A percentile compares a stretch with the other conserved stretches of the same genome.
These are phyloP conservation scores for Diuraphis noxia DNA, from an alignment of 1,140 invertebrate species.

Conservation along the genomic window DNA sequence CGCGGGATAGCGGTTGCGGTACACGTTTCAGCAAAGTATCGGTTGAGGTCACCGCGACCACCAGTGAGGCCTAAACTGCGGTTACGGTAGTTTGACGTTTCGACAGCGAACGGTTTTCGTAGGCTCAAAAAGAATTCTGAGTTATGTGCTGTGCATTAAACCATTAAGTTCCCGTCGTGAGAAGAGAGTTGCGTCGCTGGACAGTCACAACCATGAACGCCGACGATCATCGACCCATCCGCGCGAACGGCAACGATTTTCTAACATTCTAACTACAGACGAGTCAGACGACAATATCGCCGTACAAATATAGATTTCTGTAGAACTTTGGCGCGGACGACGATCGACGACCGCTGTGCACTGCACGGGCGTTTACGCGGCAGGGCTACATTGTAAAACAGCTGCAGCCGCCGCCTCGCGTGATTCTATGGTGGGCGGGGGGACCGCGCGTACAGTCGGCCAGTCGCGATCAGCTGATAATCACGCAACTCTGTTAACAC, in stretches of 20 bases:
- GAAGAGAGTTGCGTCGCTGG: neutral
- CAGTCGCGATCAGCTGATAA: constrained; percentile 55
- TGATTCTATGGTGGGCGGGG: neutral
- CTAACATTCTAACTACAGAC: neutral
- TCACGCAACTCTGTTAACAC: constrained; percentile 51
- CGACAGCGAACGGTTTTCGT: neutral
- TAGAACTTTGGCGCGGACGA: neutral
- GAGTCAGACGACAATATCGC: neutral
- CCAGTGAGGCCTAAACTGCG: constrained; percentile 4
- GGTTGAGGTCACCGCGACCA: constrained; percentile 12
- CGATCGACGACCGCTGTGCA: neutral
- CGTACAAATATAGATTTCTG: neutral
- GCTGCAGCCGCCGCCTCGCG: neutral
- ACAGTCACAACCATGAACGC: neutral
- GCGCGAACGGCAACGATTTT: neutral
- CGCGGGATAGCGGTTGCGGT: neutral
- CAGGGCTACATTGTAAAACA: neutral
- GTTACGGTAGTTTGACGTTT: neutral
- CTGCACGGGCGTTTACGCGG: neutral
- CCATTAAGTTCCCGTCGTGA: neutral
- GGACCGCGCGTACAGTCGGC: neutral
- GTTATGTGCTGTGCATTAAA: accelerated
- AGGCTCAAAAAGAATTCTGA: neutral
- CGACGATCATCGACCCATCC: neutral
- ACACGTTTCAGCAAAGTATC: neutral